Base-by-base conservation (phyloP, 2,888 invertebrate species). In the Drosophila meridionalis region DNA sequence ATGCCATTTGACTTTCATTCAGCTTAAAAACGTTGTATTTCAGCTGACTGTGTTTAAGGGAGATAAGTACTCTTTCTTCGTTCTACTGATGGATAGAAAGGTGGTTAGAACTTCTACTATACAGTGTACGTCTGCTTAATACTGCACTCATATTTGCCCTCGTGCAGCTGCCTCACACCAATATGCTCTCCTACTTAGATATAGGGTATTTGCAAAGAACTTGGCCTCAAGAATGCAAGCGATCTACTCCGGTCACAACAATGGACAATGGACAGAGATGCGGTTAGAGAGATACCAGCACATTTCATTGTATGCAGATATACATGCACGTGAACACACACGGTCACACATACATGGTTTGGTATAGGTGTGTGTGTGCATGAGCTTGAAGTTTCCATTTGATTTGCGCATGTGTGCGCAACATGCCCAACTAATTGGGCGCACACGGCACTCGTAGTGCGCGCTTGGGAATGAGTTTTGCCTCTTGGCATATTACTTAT, bases 371-470 rank as follows among this genome's bases (percentile, higher is more conserved):
- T 32, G n/a, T 50, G 6, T 36, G 5, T 47, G 30, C 32, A 9
- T 48, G 28, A 42, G 26, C 20, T 11, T 14, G n/a, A 6, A 34
- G n/a, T 59, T 55, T 73, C 34, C 38, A 48, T 67, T 53, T 45
- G 47, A 36, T 52, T 50, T 61, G 59, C 14, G 12, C 42, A 55
- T 59, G 48, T 72, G 48, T 43, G 40, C 50, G 38, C 55, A 65
- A 43, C 57, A 43, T 60, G 66, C 53, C 47, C 69, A 74, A 64
- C 84, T 86, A 86, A 86, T 86, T 86, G 90, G 74, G 66, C 87
- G 73, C 89, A 88, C 84, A 87, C 81, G 87, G 83, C 72, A 86
- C 86, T 86, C 85, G 87, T 86, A 86, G 88, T 90, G 57, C 63
- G 83, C 72, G 87, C 87, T 78, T 86, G 85, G 87, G 90, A 86